These are phyloP conservation scores for Conus canariensis DNA, from an alignment of 2,888 invertebrate genomes.

Conservation along the genomic window DNA sequence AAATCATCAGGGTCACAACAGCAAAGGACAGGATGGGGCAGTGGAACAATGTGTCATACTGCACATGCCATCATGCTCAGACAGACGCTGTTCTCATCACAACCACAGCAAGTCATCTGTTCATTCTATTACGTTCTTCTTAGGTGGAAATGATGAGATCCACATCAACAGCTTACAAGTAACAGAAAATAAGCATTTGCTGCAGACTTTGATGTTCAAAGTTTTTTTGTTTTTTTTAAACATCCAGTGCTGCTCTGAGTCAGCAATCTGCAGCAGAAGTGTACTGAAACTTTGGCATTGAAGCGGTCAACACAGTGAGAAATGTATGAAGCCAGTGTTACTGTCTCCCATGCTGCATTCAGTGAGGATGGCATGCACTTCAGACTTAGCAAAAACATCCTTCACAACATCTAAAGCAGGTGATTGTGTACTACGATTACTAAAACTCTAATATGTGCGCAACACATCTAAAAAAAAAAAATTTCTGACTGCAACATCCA, in stretches of 20 bases:
- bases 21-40: not conserved
- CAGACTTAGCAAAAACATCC: not conserved
- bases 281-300: too few species aligned
- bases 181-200: too few species aligned
- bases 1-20: slow-evolving; percentile 28
- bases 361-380: not conserved
- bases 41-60: not conserved
- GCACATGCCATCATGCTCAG: slow-evolving; percentile 4
- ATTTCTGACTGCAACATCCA: not conserved
- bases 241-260: too few species aligned
- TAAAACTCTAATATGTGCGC: not conserved
- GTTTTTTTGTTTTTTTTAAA: too few species aligned
- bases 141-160: too few species aligned
- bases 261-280: too few species aligned
- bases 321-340: too few species aligned
- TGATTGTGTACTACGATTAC: not conserved
- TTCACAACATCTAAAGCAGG: not conserved
- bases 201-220: too few species aligned
- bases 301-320: too few species aligned
- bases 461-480: not conserved
- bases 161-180: too few species aligned
- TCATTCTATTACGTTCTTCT: too few species aligned
- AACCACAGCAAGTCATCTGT: not conserved
- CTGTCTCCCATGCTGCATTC: too few species aligned
- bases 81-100: not conserved